Conservation (phyloP, 2,888 invertebrate genomes). For the Cheilosia vulpina region DNA sequence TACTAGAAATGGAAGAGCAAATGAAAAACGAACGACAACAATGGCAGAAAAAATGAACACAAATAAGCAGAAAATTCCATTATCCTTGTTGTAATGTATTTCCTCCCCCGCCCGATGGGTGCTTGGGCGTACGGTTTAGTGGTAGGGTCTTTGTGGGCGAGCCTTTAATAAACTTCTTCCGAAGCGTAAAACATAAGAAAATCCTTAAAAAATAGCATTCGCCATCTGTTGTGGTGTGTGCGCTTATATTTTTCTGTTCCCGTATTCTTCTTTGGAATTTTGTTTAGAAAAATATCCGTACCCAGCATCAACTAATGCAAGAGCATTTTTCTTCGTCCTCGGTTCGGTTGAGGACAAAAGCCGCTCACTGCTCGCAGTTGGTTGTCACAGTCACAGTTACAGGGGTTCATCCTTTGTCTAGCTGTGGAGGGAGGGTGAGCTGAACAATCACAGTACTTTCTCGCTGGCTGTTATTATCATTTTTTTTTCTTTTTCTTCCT, state of each 20-base stretch:
- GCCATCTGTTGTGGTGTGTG: constrained; percentile 9
- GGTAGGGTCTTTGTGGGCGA: constrained; percentile 40
- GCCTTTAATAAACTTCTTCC: constrained; percentile 67
- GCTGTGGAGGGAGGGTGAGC: not conserved
- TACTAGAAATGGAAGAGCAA: constrained; percentile 29
- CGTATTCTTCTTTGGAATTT: constrained; percentile 17
- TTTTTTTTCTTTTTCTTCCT: not conserved
- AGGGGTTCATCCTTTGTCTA: constrained; percentile 41
- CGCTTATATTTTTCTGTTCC: constrained; percentile 12
- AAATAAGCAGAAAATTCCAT: constrained; percentile 74
- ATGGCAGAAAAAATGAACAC: constrained; percentile 23
- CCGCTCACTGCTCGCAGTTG: constrained; percentile 4
- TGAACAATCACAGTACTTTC: constrained; percentile 30
- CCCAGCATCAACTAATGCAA: constrained; percentile 36
- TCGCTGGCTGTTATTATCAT: not conserved
- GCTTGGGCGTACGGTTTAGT: constrained; percentile 13
- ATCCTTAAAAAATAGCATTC: constrained; percentile 24
- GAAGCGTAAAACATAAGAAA: constrained; percentile 59
- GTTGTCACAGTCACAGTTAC: constrained; percentile 25
- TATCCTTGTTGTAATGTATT: constrained; percentile 70
- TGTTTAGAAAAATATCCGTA: constrained; percentile 10
- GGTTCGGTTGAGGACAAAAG: constrained; percentile 35
- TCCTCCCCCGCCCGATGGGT: constrained; percentile 30
- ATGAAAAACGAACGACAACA: not conserved
- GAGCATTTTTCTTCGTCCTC: constrained; percentile 42